These are phyloP conservation scores for Platalea minor DNA, from an alignment of 2,797 vertebrate species.

Conservation along the genomic window DNA sequence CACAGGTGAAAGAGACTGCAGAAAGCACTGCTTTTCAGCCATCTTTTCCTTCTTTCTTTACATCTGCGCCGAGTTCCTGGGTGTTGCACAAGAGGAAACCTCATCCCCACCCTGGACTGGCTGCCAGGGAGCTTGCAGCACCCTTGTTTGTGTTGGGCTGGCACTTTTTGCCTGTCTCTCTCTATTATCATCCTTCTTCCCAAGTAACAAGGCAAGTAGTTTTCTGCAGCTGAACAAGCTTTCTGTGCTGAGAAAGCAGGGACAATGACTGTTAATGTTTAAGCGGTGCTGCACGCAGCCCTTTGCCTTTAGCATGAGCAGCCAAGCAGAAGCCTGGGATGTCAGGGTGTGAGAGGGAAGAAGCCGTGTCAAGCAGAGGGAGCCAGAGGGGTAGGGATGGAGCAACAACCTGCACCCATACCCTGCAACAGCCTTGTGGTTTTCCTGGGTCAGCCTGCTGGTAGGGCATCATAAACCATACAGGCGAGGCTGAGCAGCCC, in stretches of 20 bases:
- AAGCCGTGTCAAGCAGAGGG: neutral
- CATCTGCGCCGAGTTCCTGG: neutral
- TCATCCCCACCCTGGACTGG: neutral
- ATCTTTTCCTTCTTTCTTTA: neutral
- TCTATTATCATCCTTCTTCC: neutral
- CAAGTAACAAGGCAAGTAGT: neutral
- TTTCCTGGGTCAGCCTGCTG: neutral
- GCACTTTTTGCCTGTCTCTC: neutral
- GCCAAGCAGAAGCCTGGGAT: neutral
- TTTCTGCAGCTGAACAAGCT: slow-evolving; percentile 3
- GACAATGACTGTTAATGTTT: neutral
- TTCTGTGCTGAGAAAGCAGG: neutral
- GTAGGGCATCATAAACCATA: neutral
- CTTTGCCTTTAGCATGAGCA: neutral
- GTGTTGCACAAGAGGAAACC: neutral
- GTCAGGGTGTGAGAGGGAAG: neutral
- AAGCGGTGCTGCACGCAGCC: neutral
- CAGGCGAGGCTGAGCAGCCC: neutral
- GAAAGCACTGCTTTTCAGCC: neutral
- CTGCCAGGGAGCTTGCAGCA: neutral
- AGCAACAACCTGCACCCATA: neutral
- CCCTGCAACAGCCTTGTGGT: neutral
- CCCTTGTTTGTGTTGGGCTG: neutral
- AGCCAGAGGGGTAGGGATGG: neutral
- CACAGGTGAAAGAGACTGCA: neutral